Conservation (phyloP, 1,140 invertebrate species). For the Philotrypesis tridentata region DNA sequence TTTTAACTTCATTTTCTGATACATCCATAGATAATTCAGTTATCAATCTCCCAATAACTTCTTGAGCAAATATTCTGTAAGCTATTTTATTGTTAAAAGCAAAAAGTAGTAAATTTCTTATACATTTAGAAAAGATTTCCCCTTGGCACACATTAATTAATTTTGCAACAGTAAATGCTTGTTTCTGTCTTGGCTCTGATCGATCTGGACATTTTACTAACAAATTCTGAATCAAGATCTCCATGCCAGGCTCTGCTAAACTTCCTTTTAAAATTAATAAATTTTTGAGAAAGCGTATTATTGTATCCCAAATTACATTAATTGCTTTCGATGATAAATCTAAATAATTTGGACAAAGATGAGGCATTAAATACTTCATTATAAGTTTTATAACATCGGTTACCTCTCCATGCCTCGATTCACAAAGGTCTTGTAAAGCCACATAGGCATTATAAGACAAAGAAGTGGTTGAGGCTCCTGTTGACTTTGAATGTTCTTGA, state of each 20-base stretch:
- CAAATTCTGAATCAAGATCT: conserved; percentile 76
- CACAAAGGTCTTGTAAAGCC: conserved; percentile 71
- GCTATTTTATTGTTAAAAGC: conserved; percentile 73
- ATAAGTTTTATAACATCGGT: conserved; percentile 70
- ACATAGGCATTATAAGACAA: conserved; percentile 72
- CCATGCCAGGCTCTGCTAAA: conserved; percentile 64
- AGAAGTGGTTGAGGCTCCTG: conserved; percentile 58
- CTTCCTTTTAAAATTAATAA: conserved; percentile 68
- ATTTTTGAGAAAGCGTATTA: conserved; percentile 73
- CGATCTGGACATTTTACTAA: conserved; percentile 77
- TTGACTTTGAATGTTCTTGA: conserved; percentile 50
- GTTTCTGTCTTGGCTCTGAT: conserved; percentile 75
- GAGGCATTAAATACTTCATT: conserved; percentile 72
- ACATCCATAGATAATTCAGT: conserved; percentile 52
- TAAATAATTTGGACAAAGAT: conserved; percentile 67
- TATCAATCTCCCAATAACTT: conserved; percentile 75
- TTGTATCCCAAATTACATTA: conserved; percentile 70
- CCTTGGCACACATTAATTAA: conserved; percentile 70
- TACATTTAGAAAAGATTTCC: conserved; percentile 62
- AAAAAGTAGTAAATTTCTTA: conserved; percentile 74
- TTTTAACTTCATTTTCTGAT: conserved; percentile 30
- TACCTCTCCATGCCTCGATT: conserved; percentile 72
- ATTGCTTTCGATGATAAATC: conserved; percentile 69
- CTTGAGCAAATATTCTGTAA: conserved; percentile 75
- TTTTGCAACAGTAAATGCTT: conserved; percentile 72